Evolutionary conservation across 1,140 invertebrate genomes (phyloP).

Genomic region (Lamellibrachia luymesi): DNA sequence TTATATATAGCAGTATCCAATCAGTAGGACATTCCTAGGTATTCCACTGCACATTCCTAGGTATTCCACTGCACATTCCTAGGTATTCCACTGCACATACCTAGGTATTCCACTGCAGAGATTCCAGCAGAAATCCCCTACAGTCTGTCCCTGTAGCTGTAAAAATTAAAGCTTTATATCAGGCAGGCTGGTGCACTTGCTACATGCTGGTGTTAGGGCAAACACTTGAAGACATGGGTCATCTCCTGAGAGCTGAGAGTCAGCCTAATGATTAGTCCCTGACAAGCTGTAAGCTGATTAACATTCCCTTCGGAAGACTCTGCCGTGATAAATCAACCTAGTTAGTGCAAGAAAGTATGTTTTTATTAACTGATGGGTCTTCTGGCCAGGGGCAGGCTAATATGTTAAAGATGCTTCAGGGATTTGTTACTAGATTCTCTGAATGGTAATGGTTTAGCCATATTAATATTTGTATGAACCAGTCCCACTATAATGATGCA

Average conservation of each 20-base stretch:
- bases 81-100: background rate
- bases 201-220: background rate
- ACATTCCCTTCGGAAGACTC: background rate
- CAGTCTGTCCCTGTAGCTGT: background rate
- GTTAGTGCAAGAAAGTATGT: conserved; percentile 5
- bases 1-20: no score
- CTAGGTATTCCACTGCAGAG: background rate
- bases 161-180: background rate
- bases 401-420: background rate
- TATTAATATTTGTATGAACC: no score
- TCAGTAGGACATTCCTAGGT: no score
- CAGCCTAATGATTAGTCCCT: background rate
- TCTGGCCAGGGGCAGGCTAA: background rate
- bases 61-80: background rate
- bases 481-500: no score
- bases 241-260: background rate
- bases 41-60: no score
- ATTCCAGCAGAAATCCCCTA: background rate
- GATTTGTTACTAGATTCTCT: background rate
- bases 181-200: background rate
- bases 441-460: background rate
- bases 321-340: background rate
- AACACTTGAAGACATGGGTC: background rate
- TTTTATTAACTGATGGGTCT: background rate
- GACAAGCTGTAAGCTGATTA: background rate